Conservation (phyloP, 2,888 invertebrate species). For the Dicranocentrus wangi region DNA sequence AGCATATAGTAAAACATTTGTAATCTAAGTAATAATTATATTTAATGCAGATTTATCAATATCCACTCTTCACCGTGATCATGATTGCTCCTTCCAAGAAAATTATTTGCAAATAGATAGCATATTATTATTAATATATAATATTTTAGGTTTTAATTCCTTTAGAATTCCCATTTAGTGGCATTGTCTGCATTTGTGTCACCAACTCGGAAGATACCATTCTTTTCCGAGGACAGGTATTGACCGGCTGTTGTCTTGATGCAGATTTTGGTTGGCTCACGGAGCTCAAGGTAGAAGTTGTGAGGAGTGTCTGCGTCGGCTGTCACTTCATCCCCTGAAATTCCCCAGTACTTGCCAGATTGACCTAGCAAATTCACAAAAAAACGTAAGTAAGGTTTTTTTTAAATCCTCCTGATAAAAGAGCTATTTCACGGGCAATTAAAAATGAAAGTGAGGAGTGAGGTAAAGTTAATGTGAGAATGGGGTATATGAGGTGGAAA, state of each 20-base stretch:
- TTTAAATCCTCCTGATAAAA: no score
- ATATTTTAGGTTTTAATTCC: no score
- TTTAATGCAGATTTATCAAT: background rate
- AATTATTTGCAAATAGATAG: background rate
- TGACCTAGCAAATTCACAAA: constrained; percentile 80
- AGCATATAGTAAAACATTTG: background rate
- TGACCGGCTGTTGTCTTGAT: constrained; percentile 85
- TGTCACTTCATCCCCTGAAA: constrained; percentile 88
- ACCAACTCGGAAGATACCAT: constrained; percentile 90
- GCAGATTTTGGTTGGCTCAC: constrained; percentile 93
- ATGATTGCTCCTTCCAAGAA: background rate
- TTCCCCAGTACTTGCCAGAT: constrained; percentile 95
- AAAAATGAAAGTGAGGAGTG: constrained; percentile 16
- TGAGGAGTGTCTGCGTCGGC: constrained; percentile 87
- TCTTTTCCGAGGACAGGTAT: constrained; percentile 92
- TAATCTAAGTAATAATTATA: background rate
- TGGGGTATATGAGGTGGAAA: no score
- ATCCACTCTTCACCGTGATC: background rate
- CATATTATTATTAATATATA: no score
- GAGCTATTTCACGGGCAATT: constrained; percentile 25
- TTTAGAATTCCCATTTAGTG: constrained; percentile 95
- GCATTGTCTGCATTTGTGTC: constrained; percentile 85
- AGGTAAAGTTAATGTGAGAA: constrained; percentile 36
- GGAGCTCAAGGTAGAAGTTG: constrained; percentile 91
- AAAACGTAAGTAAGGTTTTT: no score